Evolutionary conservation across 2,888 invertebrate genomes (phyloP).

Genomic region (Cataglyphis livida): DNA sequence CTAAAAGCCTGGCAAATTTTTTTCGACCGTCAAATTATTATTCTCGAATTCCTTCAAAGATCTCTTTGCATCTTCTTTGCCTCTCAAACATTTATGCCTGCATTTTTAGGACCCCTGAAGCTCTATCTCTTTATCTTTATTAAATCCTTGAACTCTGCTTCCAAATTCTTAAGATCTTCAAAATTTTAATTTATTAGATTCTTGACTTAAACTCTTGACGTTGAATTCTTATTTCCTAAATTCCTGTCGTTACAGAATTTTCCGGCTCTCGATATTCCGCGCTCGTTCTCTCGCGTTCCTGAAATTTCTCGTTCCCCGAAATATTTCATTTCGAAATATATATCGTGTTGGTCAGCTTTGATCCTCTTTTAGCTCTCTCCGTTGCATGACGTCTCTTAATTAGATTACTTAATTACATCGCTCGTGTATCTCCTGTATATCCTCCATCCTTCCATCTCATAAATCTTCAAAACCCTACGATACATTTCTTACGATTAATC

Average conservation of each 20-base stretch:
- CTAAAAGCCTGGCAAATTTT: not conserved
- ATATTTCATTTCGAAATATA: constrained; percentile 23
- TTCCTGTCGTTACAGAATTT: constrained; percentile 31
- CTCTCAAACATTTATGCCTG: not conserved
- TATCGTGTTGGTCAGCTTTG: not conserved
- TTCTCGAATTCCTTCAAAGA: not conserved
- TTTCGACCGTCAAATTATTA: not conserved
- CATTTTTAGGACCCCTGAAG: not conserved
- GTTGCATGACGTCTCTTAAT: constrained; percentile 4
- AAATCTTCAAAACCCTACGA: not conserved
- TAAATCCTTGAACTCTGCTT: not conserved
- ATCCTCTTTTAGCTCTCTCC: not conserved
- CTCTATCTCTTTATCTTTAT: not conserved
- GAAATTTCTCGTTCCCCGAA: not conserved
- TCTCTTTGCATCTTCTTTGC: not conserved
- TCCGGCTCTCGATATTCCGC: constrained; percentile 8
- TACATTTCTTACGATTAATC: constrained; percentile 3
- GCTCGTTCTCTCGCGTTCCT: not conserved
- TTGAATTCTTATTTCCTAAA: constrained; percentile 24
- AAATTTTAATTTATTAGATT: constrained; percentile 25
- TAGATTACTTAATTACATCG: constrained; percentile 4
- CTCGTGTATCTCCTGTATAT: not conserved
- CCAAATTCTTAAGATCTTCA: not conserved
- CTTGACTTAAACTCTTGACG: not conserved
- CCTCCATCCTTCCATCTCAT: not conserved